Evolutionary conservation across 1,140 invertebrate species (phyloP), one percentile per base, ranked within the genome.

Genomic region (Spodoptera frugiperda): DNA sequence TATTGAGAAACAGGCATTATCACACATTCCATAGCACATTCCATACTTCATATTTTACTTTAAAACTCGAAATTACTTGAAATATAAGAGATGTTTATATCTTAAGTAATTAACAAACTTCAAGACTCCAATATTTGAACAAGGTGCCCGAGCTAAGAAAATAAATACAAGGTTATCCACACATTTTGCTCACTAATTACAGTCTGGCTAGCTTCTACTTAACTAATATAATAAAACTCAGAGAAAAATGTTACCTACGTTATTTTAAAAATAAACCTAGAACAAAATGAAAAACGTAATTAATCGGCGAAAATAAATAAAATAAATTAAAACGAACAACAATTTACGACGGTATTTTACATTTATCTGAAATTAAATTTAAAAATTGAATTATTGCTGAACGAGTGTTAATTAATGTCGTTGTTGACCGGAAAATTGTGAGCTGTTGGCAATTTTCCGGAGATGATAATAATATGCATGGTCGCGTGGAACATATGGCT

Each of bases 231-330:
- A 61, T 33, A 15, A 61, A 51, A 73, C 54, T 73, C 55, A 61
- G 55, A 19, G 39, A 0, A 73, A 67, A 54, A 76, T 46, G 46
- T 30, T 33, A 65, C 61, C 61, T 39, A 76, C 10, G 17, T 44
- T 15, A 49, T 77, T 78, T 88, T 86, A 92, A 89, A 93, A 92
- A 80, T 93, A 93, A 91, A 92, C 85, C 91, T 93, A 92, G 85
- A 92, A 92, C 89, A 93, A 92, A 91, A 77, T 2, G 55, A 80
- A 77, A 74, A 14, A 6, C 19, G 25, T 53, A 12, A 30, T 71
- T 71, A 71, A 25, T 25, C 15, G 14, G n/a, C 11, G 17, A 67
- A 44, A 65, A 6, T n/a, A 61, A 65, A 25, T 49, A 49, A 49
- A 68, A 33, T 53, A 51, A 53, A 33, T 19, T 11, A 11, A 68